A percentile compares a stretch with the other conserved stretches of the same genome.
phyloP scores from a whole-genome alignment of 2,888 invertebrate genomes.

The Xiphydria camelus region DNA sequence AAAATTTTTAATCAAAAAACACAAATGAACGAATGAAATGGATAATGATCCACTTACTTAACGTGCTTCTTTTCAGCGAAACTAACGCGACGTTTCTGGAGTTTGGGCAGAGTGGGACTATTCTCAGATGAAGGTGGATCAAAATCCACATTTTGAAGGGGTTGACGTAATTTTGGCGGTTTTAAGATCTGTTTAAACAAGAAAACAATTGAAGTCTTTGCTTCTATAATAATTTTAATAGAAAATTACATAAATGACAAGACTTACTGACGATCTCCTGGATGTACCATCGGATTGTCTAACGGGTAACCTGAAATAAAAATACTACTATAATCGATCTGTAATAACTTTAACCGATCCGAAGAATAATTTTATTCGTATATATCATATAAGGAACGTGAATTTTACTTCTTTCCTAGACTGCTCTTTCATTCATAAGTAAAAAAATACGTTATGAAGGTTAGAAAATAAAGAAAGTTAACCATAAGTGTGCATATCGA shows the following conservation, averaged over 20 bases:
- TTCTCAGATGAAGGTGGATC: slow-evolving; percentile 33
- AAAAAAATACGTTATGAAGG: too few species aligned
- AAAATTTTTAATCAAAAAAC: too few species aligned
- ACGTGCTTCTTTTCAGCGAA: slow-evolving; percentile 51
- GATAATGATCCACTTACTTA: slow-evolving; percentile 34
- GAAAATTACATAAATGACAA: background rate
- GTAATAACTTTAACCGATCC: too few species aligned
- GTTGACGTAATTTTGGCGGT: slow-evolving; percentile 36
- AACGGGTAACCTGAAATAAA: background rate
- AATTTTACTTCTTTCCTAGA: too few species aligned
- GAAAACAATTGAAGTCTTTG: background rate
- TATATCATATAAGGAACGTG: too few species aligned
- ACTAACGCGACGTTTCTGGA: slow-evolving; percentile 48
- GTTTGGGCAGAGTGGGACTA: slow-evolving; percentile 31
- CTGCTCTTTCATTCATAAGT: too few species aligned
- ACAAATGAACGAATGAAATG: background rate
- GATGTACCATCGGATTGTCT: background rate
- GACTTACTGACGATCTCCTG: background rate
- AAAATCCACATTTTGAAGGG: slow-evolving; percentile 35
- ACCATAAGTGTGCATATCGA: too few species aligned
- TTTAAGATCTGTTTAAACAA: slow-evolving; percentile 42
- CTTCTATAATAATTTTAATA: too few species aligned
- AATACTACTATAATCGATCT: too few species aligned
- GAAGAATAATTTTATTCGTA: too few species aligned
- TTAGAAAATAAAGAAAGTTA: too few species aligned